These are phyloP conservation scores for Trisateles emortualis DNA, from an alignment of 2,888 invertebrate genomes.

Conservation along the genomic window DNA sequence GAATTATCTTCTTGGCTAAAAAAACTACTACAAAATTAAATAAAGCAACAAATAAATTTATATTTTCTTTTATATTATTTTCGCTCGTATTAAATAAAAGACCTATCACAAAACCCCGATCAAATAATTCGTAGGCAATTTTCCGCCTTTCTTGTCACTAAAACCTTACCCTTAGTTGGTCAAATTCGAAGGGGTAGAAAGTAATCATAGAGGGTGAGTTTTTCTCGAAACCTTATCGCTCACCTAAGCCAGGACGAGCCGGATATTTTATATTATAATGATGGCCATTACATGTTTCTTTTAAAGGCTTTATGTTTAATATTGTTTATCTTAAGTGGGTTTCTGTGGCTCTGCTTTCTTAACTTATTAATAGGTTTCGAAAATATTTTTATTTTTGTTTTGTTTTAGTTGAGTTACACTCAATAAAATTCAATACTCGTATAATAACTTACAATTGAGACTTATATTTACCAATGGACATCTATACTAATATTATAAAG, in stretches of 20 bases:
- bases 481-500: too few relatives aligned
- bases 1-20: too few relatives aligned
- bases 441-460: too few relatives aligned
- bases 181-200: constrained; percentile 34
- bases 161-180: constrained; percentile 17
- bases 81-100: neutral
- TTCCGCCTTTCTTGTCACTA: constrained; percentile 21
- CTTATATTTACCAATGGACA: too few relatives aligned
- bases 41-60: too few relatives aligned
- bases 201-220: constrained; percentile 47
- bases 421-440: too few relatives aligned
- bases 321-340: neutral
- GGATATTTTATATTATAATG: constrained; percentile 49
- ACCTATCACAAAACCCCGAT: constrained; percentile 5
- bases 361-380: neutral
- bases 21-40: too few relatives aligned
- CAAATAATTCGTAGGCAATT: constrained; percentile 30
- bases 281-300: constrained; percentile 38
- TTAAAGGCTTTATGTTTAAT: constrained; percentile 14
- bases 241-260: constrained; percentile 35
- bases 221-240: constrained; percentile 48
- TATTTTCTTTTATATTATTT: neutral
- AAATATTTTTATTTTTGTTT: neutral
- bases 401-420: too few relatives aligned
- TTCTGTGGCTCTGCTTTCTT: neutral